phyloP scores from a whole-genome alignment of 2,797 vertebrate genomes.

The Danio jaintianensis region DNA sequence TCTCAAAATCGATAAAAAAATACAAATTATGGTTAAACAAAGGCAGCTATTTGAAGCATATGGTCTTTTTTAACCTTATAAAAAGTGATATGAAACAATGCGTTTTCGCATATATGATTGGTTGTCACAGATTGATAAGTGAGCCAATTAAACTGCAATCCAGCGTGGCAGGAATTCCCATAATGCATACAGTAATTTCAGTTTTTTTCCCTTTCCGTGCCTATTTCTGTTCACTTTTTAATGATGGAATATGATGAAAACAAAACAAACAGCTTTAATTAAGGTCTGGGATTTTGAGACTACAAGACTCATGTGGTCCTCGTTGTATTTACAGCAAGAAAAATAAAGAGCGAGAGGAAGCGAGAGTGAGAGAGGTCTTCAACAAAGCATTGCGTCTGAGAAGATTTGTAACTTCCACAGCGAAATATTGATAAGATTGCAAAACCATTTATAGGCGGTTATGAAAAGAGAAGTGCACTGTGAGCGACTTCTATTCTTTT shows the following conservation, averaged over 20 bases:
- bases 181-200: constrained; percentile 14
- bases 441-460: constrained; percentile 21
- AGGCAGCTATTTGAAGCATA: constrained; percentile 27
- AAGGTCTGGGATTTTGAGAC: constrained; percentile 46
- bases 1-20: constrained; percentile 27
- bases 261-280: constrained; percentile 71
- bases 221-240: constrained; percentile 59
- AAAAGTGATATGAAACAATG: constrained; percentile 31
- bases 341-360: not conserved
- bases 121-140: constrained; percentile 43
- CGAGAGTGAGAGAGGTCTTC: not conserved
- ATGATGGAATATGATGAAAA: constrained; percentile 60
- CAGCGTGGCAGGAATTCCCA: constrained; percentile 59
- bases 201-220: not conserved
- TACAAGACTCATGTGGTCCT: not conserved
- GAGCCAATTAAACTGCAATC: constrained; percentile 73
- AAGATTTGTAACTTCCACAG: constrained; percentile 32
- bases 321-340: constrained; percentile 26
- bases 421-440: constrained; percentile 28
- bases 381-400: not conserved
- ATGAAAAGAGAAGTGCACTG: constrained; percentile 1
- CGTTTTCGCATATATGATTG: constrained; percentile 20
- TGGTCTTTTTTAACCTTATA: constrained; percentile 32
- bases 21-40: constrained; percentile 30
- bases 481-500: constrained; percentile 4